Base-by-base conservation (phyloP, 2,888 invertebrate genomes). In the Perdita meconis region DNA sequence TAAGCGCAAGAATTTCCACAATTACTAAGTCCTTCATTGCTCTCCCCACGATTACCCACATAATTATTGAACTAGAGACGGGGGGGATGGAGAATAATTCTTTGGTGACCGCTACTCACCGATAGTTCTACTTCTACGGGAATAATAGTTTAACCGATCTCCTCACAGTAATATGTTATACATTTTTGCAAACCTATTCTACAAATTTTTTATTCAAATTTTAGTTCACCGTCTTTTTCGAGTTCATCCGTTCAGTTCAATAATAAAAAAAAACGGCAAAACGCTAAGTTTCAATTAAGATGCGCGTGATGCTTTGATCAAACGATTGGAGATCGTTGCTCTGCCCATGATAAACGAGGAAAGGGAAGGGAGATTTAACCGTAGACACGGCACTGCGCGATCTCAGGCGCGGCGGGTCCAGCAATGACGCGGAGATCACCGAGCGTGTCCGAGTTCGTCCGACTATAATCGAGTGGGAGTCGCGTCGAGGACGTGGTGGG, bases 361-460 rank as follows among this genome's bases (percentile, higher is more conserved):
- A 34, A 5, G 16, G 8, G 34, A 24, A 12, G 73, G 47, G 12
- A 47, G 4, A 2, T 4, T 12, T 26, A 8, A 0, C 4, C 16
- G 22, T 56, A 56, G 57, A 16, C 80, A 87, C 89, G 72, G 84
- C 72, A 85, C 89, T 89, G 89, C 51, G 19, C 82, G 86, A 88
- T 88, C 87, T 86, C 80, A 81, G 82, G 75, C 85, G 85, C 81
- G 81, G 82, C 84, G 84, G 86, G 83, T 88, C 84, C 86, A 88
- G 86, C 82, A 84, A 86, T 83, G 85, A 85, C 81, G 86, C 88
- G 87, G 85, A 88, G 87, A 89, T 86, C 79, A 80, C 85, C 87
- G 87, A 86, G 79, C 69, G 53, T 42, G 34, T 55, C 71, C 80
- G 83, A 80, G 73, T 55, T 53, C 38, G 42, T 51, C 69, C 81